phyloP scores from a whole-genome alignment of 1,140 invertebrate genomes.

The Laupala kohalensis region DNA sequence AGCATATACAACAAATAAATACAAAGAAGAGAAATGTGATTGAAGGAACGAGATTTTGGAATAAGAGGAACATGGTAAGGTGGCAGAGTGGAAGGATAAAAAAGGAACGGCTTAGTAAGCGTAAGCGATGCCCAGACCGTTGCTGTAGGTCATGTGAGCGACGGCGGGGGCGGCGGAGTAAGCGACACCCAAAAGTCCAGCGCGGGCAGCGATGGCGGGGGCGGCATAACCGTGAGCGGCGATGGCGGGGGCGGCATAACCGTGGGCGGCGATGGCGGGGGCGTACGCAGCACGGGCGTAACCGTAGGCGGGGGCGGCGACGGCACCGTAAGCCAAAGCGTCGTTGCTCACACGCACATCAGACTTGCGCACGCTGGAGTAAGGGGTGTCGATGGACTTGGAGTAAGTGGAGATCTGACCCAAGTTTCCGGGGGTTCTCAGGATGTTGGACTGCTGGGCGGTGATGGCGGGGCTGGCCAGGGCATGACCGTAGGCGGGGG shows the following conservation, averaged over 20 bases:
- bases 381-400: conserved; percentile 20
- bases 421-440: conserved; percentile 19
- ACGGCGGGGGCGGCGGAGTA: conserved; percentile 52
- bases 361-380: conserved; percentile 19
- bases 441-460: conserved; percentile 43
- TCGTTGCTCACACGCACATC: conserved; percentile 19
- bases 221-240: conserved; percentile 4
- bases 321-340: conserved; percentile 13
- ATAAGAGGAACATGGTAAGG: neutral
- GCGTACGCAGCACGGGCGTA: conserved; percentile 17
- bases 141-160: conserved; percentile 47
- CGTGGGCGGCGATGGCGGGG: conserved; percentile 18
- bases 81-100: neutral
- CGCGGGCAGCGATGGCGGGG: conserved; percentile 19
- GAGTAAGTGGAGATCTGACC: conserved; percentile 16
- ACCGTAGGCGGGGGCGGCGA: conserved; percentile 19
- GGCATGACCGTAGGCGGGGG: conserved; percentile 19
- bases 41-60: neutral
- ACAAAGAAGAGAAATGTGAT: neutral
- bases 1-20: neutral
- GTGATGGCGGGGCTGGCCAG: conserved; percentile 36
- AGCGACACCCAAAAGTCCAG: conserved; percentile 34
- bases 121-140: conserved; percentile 41
- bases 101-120: conserved; percentile 30
- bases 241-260: conserved; percentile 19